These are phyloP conservation scores for Crocallis elinguaria DNA, from an alignment of 2,888 invertebrate species.

Conservation along the genomic window DNA sequence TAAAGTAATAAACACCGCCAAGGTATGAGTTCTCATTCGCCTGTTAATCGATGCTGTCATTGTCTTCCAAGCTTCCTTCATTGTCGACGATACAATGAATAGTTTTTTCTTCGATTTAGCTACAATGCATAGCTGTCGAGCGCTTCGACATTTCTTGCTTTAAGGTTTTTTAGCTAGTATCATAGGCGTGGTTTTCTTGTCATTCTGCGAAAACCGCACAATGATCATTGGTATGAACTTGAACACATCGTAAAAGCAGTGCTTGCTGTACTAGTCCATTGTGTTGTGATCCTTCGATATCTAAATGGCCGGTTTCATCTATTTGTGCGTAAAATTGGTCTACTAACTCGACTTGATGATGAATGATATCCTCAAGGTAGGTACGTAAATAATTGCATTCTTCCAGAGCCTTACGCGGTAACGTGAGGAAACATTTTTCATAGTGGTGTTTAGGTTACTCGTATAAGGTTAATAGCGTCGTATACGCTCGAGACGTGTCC, in stretches of 20 bases:
- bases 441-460: slow-evolving; percentile 65
- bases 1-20: slow-evolving; percentile 73
- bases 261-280: slow-evolving; percentile 26
- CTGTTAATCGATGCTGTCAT: slow-evolving; percentile 74
- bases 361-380: slow-evolving; percentile 45
- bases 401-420: slow-evolving; percentile 40
- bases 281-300: not conserved
- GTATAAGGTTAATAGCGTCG: slow-evolving; percentile 78
- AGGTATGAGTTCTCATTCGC: slow-evolving; percentile 75
- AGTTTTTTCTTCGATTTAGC: slow-evolving; percentile 67
- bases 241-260: slow-evolving; percentile 55
- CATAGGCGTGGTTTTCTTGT: slow-evolving; percentile 50
- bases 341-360: not conserved
- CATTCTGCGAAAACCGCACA: slow-evolving; percentile 71
- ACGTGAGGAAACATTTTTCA: slow-evolving; percentile 51
- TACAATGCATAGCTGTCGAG: slow-evolving; percentile 69
- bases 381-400: slow-evolving; percentile 59
- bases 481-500: slow-evolving; percentile 75
- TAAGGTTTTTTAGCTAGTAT: slow-evolving; percentile 48
- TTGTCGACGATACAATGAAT: slow-evolving; percentile 67
- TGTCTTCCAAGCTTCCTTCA: slow-evolving; percentile 74
- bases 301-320: slow-evolving; percentile 44
- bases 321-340: slow-evolving; percentile 36
- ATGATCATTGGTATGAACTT: slow-evolving; percentile 59
- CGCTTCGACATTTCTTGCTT: slow-evolving; percentile 55